Conservation (phyloP, 2,113 vertebrate genomes). For the Zonotrichia leucophrys region DNA sequence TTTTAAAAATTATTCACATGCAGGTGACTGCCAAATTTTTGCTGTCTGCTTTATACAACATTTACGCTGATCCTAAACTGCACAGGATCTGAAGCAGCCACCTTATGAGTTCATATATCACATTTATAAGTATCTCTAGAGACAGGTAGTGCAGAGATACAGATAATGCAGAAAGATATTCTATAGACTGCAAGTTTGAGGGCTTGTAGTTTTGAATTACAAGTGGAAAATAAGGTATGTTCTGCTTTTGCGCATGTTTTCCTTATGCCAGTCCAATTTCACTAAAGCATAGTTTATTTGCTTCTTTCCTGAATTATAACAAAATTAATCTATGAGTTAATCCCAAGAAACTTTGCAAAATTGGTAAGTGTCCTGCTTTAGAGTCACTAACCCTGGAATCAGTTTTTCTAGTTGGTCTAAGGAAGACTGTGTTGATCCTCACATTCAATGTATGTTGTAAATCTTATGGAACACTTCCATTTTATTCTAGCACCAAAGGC, state of each 20-base stretch:
- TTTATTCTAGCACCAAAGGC: background rate
- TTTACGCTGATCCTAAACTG: background rate
- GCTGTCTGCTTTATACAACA: background rate
- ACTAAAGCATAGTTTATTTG: background rate
- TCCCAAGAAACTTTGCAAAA: background rate
- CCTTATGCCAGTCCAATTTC: background rate
- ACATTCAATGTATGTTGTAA: background rate
- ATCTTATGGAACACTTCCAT: background rate
- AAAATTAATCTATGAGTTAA: background rate
- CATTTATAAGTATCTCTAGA: slow-evolving; percentile 5
- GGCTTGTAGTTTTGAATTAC: background rate
- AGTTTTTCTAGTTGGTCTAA: background rate
- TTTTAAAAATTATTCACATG: slow-evolving; percentile 24
- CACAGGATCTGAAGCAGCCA: background rate
- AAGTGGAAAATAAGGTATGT: background rate
- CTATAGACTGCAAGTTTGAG: background rate
- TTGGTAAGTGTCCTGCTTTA: background rate
- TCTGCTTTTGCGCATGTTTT: background rate
- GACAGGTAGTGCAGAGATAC: background rate
- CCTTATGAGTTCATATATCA: slow-evolving; percentile 37
- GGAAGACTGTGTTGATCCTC: background rate
- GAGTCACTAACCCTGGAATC: background rate
- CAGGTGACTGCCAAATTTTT: background rate
- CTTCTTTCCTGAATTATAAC: background rate
- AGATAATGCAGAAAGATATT: slow-evolving; percentile 2